These are phyloP conservation scores for Phylloscopus collybita DNA, from an alignment of 2,797 vertebrate genomes.

Conservation along the genomic window DNA sequence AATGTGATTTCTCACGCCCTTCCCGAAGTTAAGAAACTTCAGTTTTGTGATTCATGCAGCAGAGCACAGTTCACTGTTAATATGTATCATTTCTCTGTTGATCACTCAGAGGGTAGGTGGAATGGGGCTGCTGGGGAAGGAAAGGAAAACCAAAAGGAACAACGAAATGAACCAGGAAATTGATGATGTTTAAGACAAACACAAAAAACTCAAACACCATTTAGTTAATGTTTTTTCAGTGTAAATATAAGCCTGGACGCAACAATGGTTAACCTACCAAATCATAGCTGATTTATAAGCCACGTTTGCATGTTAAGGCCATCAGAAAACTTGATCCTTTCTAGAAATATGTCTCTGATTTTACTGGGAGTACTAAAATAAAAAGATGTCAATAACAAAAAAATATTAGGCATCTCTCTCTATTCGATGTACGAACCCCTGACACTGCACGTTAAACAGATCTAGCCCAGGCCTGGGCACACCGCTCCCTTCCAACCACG, in stretches of 20 bases:
- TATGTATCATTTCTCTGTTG: background rate
- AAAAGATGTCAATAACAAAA: background rate
- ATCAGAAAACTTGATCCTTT: background rate
- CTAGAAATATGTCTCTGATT: background rate
- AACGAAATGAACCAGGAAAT: background rate
- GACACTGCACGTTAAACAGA: accelerated
- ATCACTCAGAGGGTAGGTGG: background rate
- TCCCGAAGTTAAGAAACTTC: background rate
- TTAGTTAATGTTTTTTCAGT: background rate
- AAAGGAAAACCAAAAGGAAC: background rate
- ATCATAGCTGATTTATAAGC: background rate
- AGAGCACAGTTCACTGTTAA: background rate
- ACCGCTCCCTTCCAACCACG: background rate
- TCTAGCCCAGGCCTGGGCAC: background rate
- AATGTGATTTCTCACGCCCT: background rate
- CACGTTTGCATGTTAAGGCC: accelerated
- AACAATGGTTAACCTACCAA: background rate
- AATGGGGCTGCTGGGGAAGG: background rate
- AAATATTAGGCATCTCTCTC: too few species aligned
- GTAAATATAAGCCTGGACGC: background rate
- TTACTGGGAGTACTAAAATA: background rate
- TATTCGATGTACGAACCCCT: background rate
- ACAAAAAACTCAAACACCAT: background rate
- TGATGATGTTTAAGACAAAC: background rate
- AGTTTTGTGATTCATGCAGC: background rate